phyloP scores from a whole-genome alignment of 2,888 invertebrate species.

The Timandra comae region DNA sequence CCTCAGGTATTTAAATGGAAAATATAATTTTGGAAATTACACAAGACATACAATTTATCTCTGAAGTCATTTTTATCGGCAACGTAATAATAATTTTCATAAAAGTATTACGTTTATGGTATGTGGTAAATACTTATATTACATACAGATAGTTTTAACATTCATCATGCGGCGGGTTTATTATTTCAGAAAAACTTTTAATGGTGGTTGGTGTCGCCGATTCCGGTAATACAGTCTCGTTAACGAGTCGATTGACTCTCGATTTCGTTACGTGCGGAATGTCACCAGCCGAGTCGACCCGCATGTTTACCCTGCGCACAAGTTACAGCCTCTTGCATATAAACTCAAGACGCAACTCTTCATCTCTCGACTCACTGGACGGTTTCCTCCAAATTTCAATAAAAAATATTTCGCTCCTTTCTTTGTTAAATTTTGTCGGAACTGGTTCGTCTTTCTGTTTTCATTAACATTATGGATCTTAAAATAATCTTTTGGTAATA shows the following conservation, averaged over 20 bases:
- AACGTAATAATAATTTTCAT: too few relatives aligned
- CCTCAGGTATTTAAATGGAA: too few relatives aligned
- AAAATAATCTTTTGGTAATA: too few relatives aligned
- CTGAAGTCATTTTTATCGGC: too few relatives aligned
- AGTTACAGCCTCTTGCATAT: not conserved
- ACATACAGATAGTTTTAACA: too few relatives aligned
- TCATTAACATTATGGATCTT: too few relatives aligned
- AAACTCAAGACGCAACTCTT: slow-evolving; percentile 6
- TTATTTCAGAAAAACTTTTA: slow-evolving; percentile 7
- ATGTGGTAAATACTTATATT: slow-evolving; percentile 9
- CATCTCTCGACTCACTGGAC: slow-evolving; percentile 7
- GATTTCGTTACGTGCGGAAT: slow-evolving; percentile 50
- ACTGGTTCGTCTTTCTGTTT: too few relatives aligned
- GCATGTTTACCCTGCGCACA: slow-evolving; percentile 12
- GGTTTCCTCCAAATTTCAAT: slow-evolving; percentile 12
- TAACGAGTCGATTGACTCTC: slow-evolving; percentile 47
- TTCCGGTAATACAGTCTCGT: slow-evolving; percentile 37
- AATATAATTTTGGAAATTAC: too few relatives aligned
- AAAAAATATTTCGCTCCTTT: slow-evolving; percentile 15
- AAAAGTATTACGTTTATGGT: slow-evolving; percentile 16
- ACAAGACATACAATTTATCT: too few relatives aligned
- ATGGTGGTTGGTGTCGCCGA: slow-evolving; percentile 23
- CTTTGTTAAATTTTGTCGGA: too few relatives aligned
- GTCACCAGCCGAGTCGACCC: slow-evolving; percentile 39
- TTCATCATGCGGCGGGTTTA: not conserved